Percentiles rank a stretch among this genome's conserved stretches.
Conservation (phyloP, 2,797 vertebrate genomes). For the Poeciliopsis presidionis region DNA sequence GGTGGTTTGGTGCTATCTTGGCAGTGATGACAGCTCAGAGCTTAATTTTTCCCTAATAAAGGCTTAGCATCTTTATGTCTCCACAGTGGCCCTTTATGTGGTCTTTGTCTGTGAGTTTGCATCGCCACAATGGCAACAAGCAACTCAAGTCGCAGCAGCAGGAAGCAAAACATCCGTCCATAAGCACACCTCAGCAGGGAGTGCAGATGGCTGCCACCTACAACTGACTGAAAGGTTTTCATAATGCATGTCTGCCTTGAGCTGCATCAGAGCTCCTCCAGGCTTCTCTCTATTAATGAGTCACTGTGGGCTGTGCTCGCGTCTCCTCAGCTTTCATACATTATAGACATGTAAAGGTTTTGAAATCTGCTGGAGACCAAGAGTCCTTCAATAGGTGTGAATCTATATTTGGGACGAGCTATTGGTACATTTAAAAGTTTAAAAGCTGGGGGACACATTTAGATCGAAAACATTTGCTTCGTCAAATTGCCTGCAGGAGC, state of each 20-base stretch:
- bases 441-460: not conserved
- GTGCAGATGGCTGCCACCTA: not conserved
- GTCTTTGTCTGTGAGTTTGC: not conserved
- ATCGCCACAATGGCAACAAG: not conserved
- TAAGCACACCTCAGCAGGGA: not conserved
- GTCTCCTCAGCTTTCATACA: slow-evolving; percentile 1
- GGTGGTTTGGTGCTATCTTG: not conserved
- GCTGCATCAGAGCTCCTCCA: not conserved
- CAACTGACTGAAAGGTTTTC: not conserved
- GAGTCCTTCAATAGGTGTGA: not conserved
- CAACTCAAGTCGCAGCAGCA: not conserved
- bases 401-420: not conserved
- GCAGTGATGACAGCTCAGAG: not conserved
- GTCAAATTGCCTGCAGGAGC: not conserved
- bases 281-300: slow-evolving; percentile 20
- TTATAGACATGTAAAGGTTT: slow-evolving; percentile 15
- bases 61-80: not conserved
- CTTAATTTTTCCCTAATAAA: not conserved
- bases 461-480: not conserved
- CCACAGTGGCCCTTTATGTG: not conserved
- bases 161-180: slow-evolving; percentile 4
- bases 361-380: slow-evolving; percentile 5
- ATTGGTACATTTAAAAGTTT: not conserved
- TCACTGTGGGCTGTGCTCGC: slow-evolving; percentile 1
- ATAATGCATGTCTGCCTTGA: not conserved